Conservation (phyloP, 2,113 vertebrate species). For the Laticauda colubrina region DNA sequence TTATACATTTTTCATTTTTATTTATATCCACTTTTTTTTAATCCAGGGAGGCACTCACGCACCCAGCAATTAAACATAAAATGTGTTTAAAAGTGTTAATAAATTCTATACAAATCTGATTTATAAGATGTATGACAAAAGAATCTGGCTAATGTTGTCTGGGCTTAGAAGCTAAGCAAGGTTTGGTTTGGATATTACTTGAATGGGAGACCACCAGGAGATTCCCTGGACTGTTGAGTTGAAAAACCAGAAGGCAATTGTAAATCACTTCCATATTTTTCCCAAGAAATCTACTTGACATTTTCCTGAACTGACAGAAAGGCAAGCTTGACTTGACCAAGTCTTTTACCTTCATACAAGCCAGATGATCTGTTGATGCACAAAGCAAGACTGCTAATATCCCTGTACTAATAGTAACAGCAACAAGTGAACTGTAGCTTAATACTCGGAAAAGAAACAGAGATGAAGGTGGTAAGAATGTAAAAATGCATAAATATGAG, state of each 20-base stretch:
- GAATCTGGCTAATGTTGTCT: background rate
- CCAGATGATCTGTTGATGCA: background rate
- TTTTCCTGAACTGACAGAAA: background rate
- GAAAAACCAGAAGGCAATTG: background rate
- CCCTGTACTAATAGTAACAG: background rate
- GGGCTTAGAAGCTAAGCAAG: background rate
- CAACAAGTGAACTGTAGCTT: background rate
- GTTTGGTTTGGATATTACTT: background rate
- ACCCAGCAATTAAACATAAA: background rate
- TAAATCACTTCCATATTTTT: background rate
- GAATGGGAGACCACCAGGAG: background rate
- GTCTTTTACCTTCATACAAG: background rate
- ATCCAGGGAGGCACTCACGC: background rate
- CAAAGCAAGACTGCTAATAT: background rate
- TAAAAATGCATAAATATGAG: background rate
- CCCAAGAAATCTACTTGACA: background rate
- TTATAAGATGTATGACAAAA: background rate
- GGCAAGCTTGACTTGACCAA: background rate
- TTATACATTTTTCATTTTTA: background rate
- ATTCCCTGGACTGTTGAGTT: background rate
- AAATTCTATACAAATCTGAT: background rate
- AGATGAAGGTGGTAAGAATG: background rate
- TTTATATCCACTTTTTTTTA: background rate
- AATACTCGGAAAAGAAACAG: background rate
- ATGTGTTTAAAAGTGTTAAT: background rate